Evolutionary conservation across 2,113 vertebrate species (phyloP).

Genomic region (Eurypyga helias): DNA sequence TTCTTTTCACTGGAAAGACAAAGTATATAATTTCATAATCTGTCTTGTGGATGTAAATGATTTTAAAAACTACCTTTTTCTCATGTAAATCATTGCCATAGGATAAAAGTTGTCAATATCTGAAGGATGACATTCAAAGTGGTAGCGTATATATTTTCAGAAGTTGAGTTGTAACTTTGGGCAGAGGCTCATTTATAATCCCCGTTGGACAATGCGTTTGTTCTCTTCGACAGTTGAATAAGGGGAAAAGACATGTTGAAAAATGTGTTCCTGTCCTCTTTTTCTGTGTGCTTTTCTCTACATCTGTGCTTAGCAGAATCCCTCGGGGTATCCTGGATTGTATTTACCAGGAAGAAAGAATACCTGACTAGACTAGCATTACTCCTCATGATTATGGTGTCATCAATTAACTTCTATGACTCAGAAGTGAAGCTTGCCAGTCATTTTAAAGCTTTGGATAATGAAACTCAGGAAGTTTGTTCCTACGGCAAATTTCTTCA

Average conservation of each 20-base stretch:
- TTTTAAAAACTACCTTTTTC: not conserved
- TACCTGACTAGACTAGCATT: conserved; percentile 68
- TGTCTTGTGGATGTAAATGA: not conserved
- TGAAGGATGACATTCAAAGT: conserved; percentile 8
- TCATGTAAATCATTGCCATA: not conserved
- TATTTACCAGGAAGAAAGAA: conserved; percentile 65
- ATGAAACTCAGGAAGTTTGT: conserved; percentile 47
- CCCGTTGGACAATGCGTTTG: conserved; percentile 54
- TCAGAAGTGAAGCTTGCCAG: conserved; percentile 62
- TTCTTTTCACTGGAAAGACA: not conserved
- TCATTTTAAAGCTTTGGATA: conserved; percentile 58
- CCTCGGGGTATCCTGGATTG: conserved; percentile 64
- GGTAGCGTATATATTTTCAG: not conserved
- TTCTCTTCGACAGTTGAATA: conserved; percentile 72
- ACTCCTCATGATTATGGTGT: conserved; percentile 39
- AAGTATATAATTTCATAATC: not conserved
- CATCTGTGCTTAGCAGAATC: conserved; percentile 65
- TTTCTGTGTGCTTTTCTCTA: conserved; percentile 60
- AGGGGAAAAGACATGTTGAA: conserved; percentile 72
- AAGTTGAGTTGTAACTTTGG: conserved; percentile 43
- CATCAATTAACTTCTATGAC: conserved; percentile 61
- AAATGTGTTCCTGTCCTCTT: conserved; percentile 71
- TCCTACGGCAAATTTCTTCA: conserved; percentile 52
- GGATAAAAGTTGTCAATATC: not conserved
- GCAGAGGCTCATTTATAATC: conserved; percentile 68